Conservation (phyloP, 2,888 invertebrate genomes). For the Campaea margaritaria region DNA sequence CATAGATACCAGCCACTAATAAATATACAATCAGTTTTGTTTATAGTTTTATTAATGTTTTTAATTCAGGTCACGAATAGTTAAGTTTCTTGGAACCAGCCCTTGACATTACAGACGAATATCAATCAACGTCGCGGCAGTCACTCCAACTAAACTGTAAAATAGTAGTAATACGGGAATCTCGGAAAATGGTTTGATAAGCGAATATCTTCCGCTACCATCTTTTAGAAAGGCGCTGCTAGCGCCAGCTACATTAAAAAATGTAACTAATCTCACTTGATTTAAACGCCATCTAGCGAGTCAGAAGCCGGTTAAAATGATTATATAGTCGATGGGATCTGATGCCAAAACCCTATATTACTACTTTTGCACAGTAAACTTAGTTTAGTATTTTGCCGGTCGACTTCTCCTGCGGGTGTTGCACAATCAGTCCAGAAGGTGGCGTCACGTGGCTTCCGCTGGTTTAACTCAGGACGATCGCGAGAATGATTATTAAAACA, state of each 20-base stretch:
- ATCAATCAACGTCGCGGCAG: constrained; percentile 51
- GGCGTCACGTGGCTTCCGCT: constrained; percentile 48
- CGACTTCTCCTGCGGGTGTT: constrained; percentile 42
- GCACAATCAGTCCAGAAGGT: constrained; percentile 35
- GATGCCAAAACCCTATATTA: too few species aligned
- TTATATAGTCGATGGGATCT: too few species aligned
- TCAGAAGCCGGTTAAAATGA: too few species aligned
- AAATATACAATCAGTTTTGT: not conserved
- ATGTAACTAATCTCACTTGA: too few species aligned
- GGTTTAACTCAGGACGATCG: constrained; percentile 58
- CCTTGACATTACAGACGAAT: constrained; percentile 51
- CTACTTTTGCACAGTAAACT: too few species aligned
- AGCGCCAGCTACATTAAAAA: too few species aligned
- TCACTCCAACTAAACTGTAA: constrained; percentile 41
- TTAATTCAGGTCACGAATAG: constrained; percentile 19
- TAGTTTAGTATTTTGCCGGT: constrained; percentile 2
- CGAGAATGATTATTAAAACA: constrained; percentile 90
- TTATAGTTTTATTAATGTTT: not conserved
- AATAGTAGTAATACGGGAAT: too few species aligned
- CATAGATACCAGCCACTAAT: not conserved
- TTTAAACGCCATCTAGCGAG: too few species aligned
- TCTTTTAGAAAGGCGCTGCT: too few species aligned
- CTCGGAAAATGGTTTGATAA: too few species aligned
- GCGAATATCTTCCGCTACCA: too few species aligned
- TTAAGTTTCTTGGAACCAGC: constrained; percentile 32